A percentile compares a stretch with the other conserved stretches of the same genome.
phyloP scores from a whole-genome alignment of 2,113 vertebrate genomes.

The Rana temporaria region DNA sequence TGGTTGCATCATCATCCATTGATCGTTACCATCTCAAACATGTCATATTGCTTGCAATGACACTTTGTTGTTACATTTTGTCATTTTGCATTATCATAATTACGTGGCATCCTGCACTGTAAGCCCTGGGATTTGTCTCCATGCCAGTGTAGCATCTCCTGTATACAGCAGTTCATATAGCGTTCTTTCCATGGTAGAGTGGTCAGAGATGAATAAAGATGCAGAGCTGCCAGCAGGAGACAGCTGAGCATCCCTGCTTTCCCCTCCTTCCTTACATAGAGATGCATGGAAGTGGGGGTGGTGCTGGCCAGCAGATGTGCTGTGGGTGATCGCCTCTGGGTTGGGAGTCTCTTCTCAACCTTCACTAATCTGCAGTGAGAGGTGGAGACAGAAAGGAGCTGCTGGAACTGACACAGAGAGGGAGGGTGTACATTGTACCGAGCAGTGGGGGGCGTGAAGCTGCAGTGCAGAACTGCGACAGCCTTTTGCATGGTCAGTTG shows the following conservation, averaged over 20 bases:
- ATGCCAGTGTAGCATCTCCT: too few relatives aligned
- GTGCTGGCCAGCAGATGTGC: conserved; percentile 49
- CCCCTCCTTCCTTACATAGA: conserved; percentile 1
- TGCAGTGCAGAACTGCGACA: conserved; percentile 57
- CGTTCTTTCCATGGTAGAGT: not conserved
- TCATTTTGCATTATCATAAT: too few relatives aligned
- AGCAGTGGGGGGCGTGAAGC: conserved; percentile 43
- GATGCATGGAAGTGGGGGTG: conserved; percentile 33
- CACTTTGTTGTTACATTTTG: too few relatives aligned
- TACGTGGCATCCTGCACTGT: too few relatives aligned
- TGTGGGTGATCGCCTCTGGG: conserved; percentile 28
- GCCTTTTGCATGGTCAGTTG: conserved; percentile 10
- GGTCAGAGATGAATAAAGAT: not conserved
- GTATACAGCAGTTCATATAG: not conserved
- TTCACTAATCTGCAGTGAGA: conserved; percentile 57
- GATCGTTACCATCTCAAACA: too few relatives aligned
- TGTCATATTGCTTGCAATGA: too few relatives aligned
- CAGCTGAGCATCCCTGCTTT: conserved; percentile 7
- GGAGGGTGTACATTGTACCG: conserved; percentile 41
- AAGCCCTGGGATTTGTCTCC: too few relatives aligned
- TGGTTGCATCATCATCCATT: too few relatives aligned
- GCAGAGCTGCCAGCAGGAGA: not conserved
- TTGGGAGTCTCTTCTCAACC: conserved; percentile 43
- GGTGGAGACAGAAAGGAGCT: conserved; percentile 51
- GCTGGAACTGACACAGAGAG: conserved; percentile 39